Evolutionary conservation across 2,113 vertebrate species (phyloP), one percentile per base, ranked within the genome.

Genomic region (Onychostoma macrolepis): DNA sequence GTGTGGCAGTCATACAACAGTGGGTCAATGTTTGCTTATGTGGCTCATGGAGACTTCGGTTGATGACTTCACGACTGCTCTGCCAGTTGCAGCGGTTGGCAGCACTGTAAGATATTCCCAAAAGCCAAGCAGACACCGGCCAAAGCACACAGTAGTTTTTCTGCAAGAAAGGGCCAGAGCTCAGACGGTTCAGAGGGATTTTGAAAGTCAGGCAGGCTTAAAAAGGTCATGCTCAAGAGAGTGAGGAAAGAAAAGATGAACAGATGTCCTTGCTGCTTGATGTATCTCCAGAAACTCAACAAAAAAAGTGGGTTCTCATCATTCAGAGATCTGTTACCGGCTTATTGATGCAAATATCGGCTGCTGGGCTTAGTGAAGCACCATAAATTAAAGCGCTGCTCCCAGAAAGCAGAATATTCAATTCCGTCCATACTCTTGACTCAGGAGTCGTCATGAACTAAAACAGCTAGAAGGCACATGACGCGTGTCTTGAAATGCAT

Each of bases 21-120:
- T 67, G 67, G 86, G 56, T 85, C 71, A 80, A 80, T 78, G 69
- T 86, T 88, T 84, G 85, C 79, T 80, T 56, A 10, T 87, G 86
- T 74, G 63, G 61, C 71, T 43, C 69, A 7, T 85, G 77, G 84
- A 67, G 77, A 84, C 81, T 89, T 76, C n/a, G 80, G 80, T 33
- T 53, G 33, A 87, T 84, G 79, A 87, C 86, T 85, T 74, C 82
- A 80, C 45, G 85, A 86, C 30, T 80, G 43, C 83, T 84, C 76
- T 80, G 56, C 48, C 65, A 74, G 38, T 78, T 38, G 43, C 36
- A 58, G 21, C 4, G 38, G 71, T 15, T 72, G 61, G 80, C n/a
- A 26, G 38, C 63, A 80, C 80, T 36, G 28, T 5, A n/a, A 41
- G 17, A 69, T 83, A 41, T 89, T 61, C 75, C 24, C 84, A 58